Conservation (phyloP, 2,113 vertebrate genomes). For the Calidris pugnax region DNA sequence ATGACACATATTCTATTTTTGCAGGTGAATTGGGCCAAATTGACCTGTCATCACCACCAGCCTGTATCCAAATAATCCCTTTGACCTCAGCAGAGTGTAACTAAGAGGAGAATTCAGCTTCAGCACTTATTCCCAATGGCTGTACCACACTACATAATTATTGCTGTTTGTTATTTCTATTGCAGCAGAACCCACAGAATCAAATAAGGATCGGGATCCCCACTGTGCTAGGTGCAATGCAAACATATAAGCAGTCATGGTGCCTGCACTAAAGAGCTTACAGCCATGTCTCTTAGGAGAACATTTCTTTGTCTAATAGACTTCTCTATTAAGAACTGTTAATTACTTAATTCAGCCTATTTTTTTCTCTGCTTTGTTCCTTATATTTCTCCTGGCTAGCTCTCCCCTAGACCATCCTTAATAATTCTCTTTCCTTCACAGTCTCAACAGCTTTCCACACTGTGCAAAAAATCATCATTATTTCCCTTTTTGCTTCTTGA, state of each 20-base stretch:
- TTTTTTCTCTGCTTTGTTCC: background rate
- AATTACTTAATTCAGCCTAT: conserved; percentile 27
- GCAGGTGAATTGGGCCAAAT: background rate
- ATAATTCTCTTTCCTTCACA: background rate
- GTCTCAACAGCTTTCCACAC: background rate
- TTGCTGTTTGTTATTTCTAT: conserved; percentile 37
- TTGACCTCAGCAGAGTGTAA: background rate
- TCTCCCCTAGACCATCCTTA: background rate
- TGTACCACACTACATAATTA: background rate
- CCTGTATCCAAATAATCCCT: background rate
- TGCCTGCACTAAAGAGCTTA: conserved; percentile 48
- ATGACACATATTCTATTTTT: background rate
- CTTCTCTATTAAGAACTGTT: conserved; percentile 33
- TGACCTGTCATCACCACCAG: background rate
- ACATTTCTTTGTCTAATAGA: background rate
- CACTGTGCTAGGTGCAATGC: conserved; percentile 11
- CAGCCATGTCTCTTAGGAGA: conserved; percentile 23
- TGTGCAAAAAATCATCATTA: background rate
- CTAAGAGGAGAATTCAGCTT: background rate
- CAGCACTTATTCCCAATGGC: fast-evolving
- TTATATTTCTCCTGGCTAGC: background rate
- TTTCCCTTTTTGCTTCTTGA: background rate
- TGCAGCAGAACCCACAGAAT: conserved; percentile 18
- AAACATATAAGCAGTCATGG: conserved; percentile 40
- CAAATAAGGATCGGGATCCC: conserved; percentile 34